Base-by-base conservation (phyloP, 2,888 invertebrate species). In the Drosophila buzzatii region DNA sequence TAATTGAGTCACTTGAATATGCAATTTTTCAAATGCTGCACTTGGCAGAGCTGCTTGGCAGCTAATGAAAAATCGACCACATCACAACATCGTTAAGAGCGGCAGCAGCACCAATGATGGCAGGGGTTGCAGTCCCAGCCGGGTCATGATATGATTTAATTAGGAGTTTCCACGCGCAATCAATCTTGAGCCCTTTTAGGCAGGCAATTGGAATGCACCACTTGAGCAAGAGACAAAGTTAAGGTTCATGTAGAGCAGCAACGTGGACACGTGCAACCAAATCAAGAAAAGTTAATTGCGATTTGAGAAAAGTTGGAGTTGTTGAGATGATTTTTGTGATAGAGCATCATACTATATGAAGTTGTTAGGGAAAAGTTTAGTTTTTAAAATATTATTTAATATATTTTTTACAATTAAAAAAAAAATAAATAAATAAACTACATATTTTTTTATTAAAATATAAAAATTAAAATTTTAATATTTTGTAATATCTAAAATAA, bases 161-260 rank as follows among this genome's bases (percentile, higher is more conserved):
- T 91, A 92, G 82, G 82, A 84, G 86, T 91, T 91, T 91, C 91
- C 85, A 83, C 82, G 90, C 76, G 85, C 86, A 91, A 92, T 92
- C 90, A 91, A 91, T 91, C 92, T 91, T 91, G 77, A 35, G 64
- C 71, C 76, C 59, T 69, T 80, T 72, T 70, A 55, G 59, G 45
- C 49, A 58, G 63, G 59, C 81, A 63, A 70, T 70, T 58, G 55
- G 39, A 73, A 52, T 39, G 66, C 68, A 56, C 42, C 82, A 79
- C 76, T 81, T 78, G 65, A 74, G 23, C 33, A 8, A 16, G 44
- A 47, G 41, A 58, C 65, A 37, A 31, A 56, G 35, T 37, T 63
- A 18, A 64, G 56, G 31, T 57, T 39, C 20, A 39, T 31, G 31
- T 16, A 27, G 59, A 27, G 59, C 31, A 20, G 42, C 35, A 58